These are phyloP conservation scores for Channa maculata DNA, from an alignment of 2,113 vertebrate genomes.

Conservation along the genomic window DNA sequence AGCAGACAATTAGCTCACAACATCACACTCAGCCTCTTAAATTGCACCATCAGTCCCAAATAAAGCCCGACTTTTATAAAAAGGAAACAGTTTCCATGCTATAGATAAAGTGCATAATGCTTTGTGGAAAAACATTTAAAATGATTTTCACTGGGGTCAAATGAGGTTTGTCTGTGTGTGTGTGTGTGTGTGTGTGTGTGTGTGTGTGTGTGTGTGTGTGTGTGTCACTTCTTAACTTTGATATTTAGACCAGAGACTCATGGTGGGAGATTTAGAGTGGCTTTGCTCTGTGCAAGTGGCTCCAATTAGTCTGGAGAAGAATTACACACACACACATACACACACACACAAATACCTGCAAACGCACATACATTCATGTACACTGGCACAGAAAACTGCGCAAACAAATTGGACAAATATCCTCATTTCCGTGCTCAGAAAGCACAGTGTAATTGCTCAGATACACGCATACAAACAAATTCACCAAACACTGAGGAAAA, in stretches of 20 bases:
- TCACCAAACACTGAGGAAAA: background rate
- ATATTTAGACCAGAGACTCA: slow-evolving; percentile 44
- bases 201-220: slow-evolving; percentile 26
- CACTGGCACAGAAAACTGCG: slow-evolving; percentile 7
- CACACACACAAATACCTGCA: slow-evolving; percentile 11
- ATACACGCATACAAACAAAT: slow-evolving; percentile 6
- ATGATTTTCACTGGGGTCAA: background rate
- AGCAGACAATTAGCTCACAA: slow-evolving; percentile 22
- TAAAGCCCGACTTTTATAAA: slow-evolving; percentile 5
- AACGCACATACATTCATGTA: background rate
- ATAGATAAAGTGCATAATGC: slow-evolving; percentile 27
- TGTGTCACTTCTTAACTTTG: slow-evolving; percentile 61
- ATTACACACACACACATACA: background rate
- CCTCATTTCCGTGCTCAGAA: background rate
- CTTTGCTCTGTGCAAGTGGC: slow-evolving; percentile 45
- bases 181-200: slow-evolving; percentile 30
- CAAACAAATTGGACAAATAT: slow-evolving; percentile 50
- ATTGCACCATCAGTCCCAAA: slow-evolving; percentile 4
- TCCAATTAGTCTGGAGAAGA: slow-evolving; percentile 67
- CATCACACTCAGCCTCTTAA: slow-evolving; percentile 9
- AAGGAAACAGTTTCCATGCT: slow-evolving; percentile 21
- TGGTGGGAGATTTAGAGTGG: slow-evolving; percentile 44
- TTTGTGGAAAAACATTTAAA: slow-evolving; percentile 5
- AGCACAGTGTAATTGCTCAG: slow-evolving; percentile 21
- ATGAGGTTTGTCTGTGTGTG: slow-evolving; percentile 44